Evolutionary conservation across 1,140 invertebrate genomes (phyloP), one percentile per base, ranked within the genome.

Genomic region (Plutomurus gul): DNA sequence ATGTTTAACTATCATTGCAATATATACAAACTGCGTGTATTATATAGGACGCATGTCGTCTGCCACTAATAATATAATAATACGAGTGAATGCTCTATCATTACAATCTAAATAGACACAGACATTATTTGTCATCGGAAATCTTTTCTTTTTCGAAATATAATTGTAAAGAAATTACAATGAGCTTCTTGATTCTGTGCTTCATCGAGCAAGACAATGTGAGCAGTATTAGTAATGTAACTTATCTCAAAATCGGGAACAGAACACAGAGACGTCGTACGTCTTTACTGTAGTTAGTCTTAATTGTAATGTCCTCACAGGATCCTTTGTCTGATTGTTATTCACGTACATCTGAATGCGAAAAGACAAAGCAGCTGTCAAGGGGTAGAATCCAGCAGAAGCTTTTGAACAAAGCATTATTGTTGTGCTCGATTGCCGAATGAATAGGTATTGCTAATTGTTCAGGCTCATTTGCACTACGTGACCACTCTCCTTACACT

Each of bases 311-410:
- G 56, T 65, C 56, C 56, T 65, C 36, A 65, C n/a, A 65, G 56
- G n/a, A n/a, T 65, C 56, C 36, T 65, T 65, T 65, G 56, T 65
- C 56, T 65, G 56, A 65, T 65, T 65, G 56, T 65, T 65, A 65
- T 65, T 30, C 56, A 65, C n/a, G n/a, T n/a, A n/a, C 56, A 33
- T 51, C 6, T 51, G 47, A 51, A 65, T 65, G 56, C 13, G 27
- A 65, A 47, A 65, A 65, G 56, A 65, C 56, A 65, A 65, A 65
- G 56, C 30, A 65, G 56, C 56, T 65, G 56, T 65, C 56, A 65
- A 65, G 27, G 56, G 30, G 27, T 65, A 27, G 36, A 65, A 65
- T 65, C 56, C 56, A 65, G 56, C 30, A 65, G 56, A 65, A 65
- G 27, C 56, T 65, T 65, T 65, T 65, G 56, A 65, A 65, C 56